Conservation (phyloP, 2,113 vertebrate genomes). For the Petrocephalus zakoni region DNA sequence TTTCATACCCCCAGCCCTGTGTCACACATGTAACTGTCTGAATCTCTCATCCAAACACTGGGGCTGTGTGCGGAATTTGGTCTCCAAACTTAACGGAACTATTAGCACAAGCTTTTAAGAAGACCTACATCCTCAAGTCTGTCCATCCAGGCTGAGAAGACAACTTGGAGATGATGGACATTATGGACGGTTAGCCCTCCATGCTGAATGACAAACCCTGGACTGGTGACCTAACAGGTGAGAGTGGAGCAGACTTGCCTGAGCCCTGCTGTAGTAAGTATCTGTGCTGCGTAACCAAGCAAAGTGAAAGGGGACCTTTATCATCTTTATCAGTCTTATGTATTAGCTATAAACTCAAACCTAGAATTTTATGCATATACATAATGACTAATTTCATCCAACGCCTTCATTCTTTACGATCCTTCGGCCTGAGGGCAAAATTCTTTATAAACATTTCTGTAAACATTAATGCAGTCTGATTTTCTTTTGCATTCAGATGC, state of each 20-base stretch:
- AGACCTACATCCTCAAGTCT: background rate
- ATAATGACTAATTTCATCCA: background rate
- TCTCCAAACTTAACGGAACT: background rate
- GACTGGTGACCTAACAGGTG: background rate
- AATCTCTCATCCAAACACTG: background rate
- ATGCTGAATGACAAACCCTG: background rate
- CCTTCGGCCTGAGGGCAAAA: constrained; percentile 50
- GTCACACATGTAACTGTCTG: background rate
- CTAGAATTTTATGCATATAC: background rate
- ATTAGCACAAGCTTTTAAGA: background rate
- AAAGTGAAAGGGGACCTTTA: background rate
- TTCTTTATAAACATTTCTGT: constrained; percentile 52
- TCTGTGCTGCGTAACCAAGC: background rate
- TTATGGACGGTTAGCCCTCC: background rate
- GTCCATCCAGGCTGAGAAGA: background rate
- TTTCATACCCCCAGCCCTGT: background rate
- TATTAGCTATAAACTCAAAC: background rate
- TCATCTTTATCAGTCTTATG: background rate
- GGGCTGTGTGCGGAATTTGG: background rate
- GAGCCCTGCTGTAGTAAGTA: background rate
- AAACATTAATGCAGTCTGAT: constrained; percentile 46
- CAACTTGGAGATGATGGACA: background rate
- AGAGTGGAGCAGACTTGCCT: background rate
- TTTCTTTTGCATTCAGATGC: constrained; percentile 57
- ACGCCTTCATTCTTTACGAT: background rate